Percentiles rank a stretch among this genome's conserved stretches.
These are phyloP conservation scores for Nyctereutes procyonoides DNA, from an alignment of 2,113 vertebrate species.

Conservation along the genomic window DNA sequence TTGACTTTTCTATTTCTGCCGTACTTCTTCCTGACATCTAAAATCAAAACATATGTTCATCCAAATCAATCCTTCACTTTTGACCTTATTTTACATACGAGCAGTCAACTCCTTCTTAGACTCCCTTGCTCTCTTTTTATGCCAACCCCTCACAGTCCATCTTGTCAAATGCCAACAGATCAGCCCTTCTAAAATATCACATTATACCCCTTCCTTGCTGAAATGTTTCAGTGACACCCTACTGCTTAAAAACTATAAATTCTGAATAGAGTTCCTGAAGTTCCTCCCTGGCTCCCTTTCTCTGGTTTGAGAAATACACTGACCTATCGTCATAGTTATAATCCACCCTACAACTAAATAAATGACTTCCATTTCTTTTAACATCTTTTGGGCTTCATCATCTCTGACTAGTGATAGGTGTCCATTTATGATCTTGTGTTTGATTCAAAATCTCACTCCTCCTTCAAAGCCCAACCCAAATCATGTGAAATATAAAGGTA, in stretches of 20 bases:
- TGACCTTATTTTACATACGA: neutral
- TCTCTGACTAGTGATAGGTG: neutral
- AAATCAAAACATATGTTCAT: neutral
- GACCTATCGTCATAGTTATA: neutral
- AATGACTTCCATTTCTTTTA: neutral
- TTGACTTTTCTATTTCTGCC: constrained; percentile 9
- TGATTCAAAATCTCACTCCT: neutral
- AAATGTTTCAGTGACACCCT: neutral
- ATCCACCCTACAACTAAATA: neutral
- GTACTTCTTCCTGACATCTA: neutral
- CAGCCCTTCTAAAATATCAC: neutral
- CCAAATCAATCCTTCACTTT: neutral
- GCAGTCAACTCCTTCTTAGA: neutral
- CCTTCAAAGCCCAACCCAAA: neutral
- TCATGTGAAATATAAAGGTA: neutral
- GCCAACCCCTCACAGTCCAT: neutral
- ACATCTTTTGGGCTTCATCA: neutral
- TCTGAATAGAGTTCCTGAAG: neutral
- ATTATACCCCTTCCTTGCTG: neutral
- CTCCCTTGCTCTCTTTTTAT: neutral
- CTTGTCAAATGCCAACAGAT: neutral
- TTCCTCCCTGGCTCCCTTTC: neutral
- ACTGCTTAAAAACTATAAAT: neutral
- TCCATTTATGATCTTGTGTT: neutral
- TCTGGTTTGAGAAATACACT: neutral